These are phyloP conservation scores for Oikopleura albicans DNA, from an alignment of 23 tunicate genomes.

Conservation along the genomic window DNA sequence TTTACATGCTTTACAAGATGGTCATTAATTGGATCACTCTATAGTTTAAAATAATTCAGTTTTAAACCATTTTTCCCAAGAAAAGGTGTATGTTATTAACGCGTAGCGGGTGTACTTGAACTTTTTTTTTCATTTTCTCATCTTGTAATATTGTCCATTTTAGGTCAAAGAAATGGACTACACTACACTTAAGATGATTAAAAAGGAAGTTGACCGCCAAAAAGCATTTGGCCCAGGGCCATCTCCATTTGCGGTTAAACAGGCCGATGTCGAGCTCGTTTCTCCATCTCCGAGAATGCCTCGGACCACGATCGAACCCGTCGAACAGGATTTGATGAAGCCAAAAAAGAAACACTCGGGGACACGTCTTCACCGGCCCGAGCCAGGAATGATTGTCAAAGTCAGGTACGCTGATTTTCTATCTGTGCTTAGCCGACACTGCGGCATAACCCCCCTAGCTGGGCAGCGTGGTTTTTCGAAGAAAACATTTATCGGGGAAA, in stretches of 20 bases:
- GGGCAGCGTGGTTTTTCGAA: too few relatives aligned
- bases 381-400: conserved; percentile 17
- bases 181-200: not conserved
- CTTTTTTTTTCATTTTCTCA: too few relatives aligned
- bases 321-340: not conserved
- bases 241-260: not conserved
- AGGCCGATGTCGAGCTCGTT: not conserved
- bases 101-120: too few relatives aligned
- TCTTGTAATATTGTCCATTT: too few relatives aligned
- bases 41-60: too few relatives aligned
- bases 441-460: too few relatives aligned
- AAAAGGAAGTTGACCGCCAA: not conserved
- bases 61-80: too few relatives aligned
- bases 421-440: too few relatives aligned
- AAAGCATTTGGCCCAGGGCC: conserved; percentile 16
- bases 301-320: not conserved
- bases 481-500: too few relatives aligned
- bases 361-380: not conserved
- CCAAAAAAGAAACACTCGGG: not conserved
- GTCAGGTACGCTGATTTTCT: not conserved
- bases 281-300: not conserved
- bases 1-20: too few relatives aligned
- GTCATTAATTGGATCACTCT: too few relatives aligned
- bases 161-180: not conserved
- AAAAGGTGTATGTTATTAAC: too few relatives aligned